Percentiles rank a stretch among this genome's conserved stretches.
These are phyloP conservation scores for Lasioglossum calceatum DNA, from an alignment of 2,888 invertebrate species.

Conservation along the genomic window DNA sequence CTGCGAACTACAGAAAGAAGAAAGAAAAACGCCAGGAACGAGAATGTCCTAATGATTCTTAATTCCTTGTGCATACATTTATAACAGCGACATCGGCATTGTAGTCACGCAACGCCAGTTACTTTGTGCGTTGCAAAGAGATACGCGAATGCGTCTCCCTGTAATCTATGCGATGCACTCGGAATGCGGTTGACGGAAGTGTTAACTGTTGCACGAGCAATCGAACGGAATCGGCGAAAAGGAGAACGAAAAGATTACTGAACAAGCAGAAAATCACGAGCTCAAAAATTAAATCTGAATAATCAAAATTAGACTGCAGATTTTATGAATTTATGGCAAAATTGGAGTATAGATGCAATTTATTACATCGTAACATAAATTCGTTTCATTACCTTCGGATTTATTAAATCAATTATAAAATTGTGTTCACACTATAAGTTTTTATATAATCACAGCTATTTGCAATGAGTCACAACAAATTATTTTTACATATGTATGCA, in stretches of 20 bases:
- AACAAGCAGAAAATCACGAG: background rate
- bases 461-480: background rate
- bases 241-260: background rate
- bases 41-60: constrained; percentile 5
- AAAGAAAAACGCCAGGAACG: background rate
- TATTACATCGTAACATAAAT: too few species aligned
- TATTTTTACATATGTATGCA: background rate
- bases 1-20: background rate
- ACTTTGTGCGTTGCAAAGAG: constrained; percentile 26
- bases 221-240: background rate
- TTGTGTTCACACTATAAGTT: too few species aligned
- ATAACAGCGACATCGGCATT: constrained; percentile 18
- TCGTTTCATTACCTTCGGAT: too few species aligned
- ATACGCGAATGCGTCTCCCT: constrained; percentile 13
- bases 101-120: constrained; percentile 28
- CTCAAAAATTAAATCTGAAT: background rate
- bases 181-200: background rate
- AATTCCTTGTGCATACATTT: constrained; percentile 19
- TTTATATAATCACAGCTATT: too few species aligned
- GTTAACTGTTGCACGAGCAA: background rate
- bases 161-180: constrained; percentile 9
- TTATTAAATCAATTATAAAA: too few species aligned
- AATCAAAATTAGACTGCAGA: background rate
- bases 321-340: background rate
- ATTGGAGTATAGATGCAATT: background rate